Conservation (phyloP, 2,888 invertebrate species). For the Tetrapedia diversipes region DNA sequence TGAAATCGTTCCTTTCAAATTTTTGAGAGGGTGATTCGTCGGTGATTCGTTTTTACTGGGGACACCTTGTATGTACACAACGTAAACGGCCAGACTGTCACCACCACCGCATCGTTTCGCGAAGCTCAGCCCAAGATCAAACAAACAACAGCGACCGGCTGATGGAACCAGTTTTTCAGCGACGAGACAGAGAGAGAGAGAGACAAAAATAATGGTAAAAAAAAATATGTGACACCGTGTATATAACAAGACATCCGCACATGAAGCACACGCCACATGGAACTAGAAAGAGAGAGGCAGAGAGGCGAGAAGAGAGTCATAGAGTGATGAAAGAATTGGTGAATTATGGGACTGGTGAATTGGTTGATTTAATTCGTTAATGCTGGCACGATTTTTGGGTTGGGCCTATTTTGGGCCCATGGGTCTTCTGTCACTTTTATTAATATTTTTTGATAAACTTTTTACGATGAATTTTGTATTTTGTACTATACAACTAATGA, state of each 20-base stretch:
- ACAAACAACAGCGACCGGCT: slow-evolving; percentile 55
- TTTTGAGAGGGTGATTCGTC: no score
- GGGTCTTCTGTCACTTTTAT: no score
- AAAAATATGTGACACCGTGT: slow-evolving; percentile 60
- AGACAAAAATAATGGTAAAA: slow-evolving; percentile 26
- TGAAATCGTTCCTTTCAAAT: no score
- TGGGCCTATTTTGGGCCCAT: no score
- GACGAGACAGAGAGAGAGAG: slow-evolving; percentile 45
- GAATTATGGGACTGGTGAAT: slow-evolving; percentile 5
- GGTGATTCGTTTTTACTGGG: no score
- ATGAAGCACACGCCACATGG: slow-evolving; percentile 70
- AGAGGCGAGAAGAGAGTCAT: slow-evolving; percentile 50
- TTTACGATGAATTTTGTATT: no score
- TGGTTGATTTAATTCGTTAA: no score
- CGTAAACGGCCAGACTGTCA: slow-evolving; percentile 31
- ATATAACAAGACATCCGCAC: slow-evolving; percentile 49
- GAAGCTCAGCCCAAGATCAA: slow-evolving; percentile 60
- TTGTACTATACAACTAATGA: no score
- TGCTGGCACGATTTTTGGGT: neutral
- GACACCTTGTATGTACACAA: no score
- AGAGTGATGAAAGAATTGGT: slow-evolving; percentile 30
- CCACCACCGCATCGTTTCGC: slow-evolving; percentile 57
- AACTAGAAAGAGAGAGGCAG: slow-evolving; percentile 58
- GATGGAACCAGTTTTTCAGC: slow-evolving; percentile 60
- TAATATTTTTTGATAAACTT: no score